phyloP scores from a whole-genome alignment of 2,888 invertebrate species.

The Stenchaetothrips biformis region DNA sequence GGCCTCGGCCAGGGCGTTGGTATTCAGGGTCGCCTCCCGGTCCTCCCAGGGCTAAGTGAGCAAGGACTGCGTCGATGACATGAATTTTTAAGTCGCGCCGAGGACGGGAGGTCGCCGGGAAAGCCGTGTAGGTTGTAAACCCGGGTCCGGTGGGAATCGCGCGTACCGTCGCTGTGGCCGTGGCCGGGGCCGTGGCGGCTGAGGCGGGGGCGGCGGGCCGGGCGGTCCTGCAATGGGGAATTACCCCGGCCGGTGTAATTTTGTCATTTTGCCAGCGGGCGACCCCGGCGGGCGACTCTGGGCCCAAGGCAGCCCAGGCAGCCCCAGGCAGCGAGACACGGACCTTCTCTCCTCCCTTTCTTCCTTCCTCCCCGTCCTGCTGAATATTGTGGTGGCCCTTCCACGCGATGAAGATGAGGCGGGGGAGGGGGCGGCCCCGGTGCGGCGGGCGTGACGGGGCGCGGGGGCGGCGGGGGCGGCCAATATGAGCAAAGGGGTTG shows the following conservation, averaged over 20 bases:
- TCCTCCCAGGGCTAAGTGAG: neutral
- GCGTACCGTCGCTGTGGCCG: neutral
- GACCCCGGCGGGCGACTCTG: neutral
- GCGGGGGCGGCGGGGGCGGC: too few species aligned
- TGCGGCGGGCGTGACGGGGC: too few species aligned
- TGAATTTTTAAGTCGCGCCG: slow-evolving; percentile 16
- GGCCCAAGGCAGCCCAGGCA: neutral
- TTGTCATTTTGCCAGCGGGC: slow-evolving; percentile 6
- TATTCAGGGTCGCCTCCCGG: neutral
- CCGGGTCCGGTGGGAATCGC: slow-evolving; percentile 18
- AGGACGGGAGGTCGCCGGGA: neutral
- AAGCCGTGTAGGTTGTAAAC: slow-evolving; percentile 21
- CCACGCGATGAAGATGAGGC: neutral
- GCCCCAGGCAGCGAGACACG: neutral
- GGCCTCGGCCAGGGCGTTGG: neutral
- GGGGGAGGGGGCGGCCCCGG: neutral
- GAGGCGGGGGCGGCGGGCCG: neutral
- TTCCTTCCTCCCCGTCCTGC: neutral
- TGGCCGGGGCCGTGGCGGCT: neutral
- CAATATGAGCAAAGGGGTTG: too few species aligned
- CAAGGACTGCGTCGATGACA: slow-evolving; percentile 22
- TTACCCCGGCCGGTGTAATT: slow-evolving; percentile 20
- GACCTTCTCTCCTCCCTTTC: neutral
- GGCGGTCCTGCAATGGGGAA: neutral
- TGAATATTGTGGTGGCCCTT: neutral